These are phyloP conservation scores for Hapalemur alaotrensis DNA, from an alignment of 2,797 vertebrate genomes.

Conservation along the genomic window DNA sequence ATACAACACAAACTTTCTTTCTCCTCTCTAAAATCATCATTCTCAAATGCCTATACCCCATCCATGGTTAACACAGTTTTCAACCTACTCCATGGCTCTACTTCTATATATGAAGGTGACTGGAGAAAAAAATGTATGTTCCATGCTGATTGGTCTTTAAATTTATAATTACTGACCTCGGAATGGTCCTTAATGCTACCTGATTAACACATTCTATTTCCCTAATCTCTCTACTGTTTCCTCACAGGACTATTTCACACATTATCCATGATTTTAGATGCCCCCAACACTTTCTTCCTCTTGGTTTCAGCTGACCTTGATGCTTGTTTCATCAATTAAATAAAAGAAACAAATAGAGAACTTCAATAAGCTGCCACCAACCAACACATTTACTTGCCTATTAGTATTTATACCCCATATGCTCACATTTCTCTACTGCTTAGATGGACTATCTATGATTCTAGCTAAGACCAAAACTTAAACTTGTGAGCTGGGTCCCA, in stretches of 20 bases:
- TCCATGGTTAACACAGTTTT: background rate
- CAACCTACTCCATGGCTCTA: background rate
- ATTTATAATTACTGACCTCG: background rate
- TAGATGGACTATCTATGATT: background rate
- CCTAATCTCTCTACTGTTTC: background rate
- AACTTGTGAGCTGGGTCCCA: background rate
- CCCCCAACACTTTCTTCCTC: background rate
- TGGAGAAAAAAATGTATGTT: background rate
- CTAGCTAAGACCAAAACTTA: background rate
- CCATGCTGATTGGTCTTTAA: background rate
- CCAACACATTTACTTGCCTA: background rate
- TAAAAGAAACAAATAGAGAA: background rate
- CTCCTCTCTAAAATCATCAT: background rate
- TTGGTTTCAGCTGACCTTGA: background rate
- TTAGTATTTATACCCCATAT: background rate
- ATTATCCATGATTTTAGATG: background rate
- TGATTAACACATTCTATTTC: background rate
- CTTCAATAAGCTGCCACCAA: background rate
- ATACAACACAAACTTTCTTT: background rate
- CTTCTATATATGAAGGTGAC: background rate
- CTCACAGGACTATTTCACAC: background rate
- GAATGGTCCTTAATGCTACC: background rate
- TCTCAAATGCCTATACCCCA: background rate
- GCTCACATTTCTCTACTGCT: background rate
- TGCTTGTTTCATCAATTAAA: slow-evolving; percentile 42